Percentiles rank a stretch among this genome's conserved stretches.
Evolutionary conservation across 2,113 vertebrate species (phyloP).

Genomic region (Oncorhynchus keta): DNA sequence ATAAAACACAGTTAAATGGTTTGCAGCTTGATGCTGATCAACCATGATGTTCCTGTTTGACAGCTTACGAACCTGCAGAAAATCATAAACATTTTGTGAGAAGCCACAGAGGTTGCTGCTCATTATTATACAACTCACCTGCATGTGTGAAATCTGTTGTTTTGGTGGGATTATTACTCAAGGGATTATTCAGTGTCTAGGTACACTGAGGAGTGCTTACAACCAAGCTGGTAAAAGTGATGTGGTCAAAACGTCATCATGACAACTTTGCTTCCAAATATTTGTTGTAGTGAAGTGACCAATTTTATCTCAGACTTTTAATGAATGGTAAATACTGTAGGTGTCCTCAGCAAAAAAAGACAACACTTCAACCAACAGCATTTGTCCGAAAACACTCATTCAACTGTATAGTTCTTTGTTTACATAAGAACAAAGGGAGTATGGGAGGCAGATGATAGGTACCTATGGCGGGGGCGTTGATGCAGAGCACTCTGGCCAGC

Average conservation of each 20-base stretch:
- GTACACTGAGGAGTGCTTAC: constrained; percentile 37
- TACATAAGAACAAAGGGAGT: no score
- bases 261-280: background rate
- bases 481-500: constrained; percentile 92
- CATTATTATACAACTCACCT: constrained; percentile 20
- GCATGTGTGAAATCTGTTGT: constrained; percentile 19
- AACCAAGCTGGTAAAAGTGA: background rate
- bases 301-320: background rate
- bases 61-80: constrained; percentile 67
- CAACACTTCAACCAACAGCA: no score
- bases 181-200: constrained; percentile 25
- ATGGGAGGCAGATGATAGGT: constrained; percentile 31
- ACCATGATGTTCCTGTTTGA: constrained; percentile 75
- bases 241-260: background rate
- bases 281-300: background rate
- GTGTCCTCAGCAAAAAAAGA: background rate
- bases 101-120: constrained; percentile 25
- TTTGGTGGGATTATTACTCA: background rate
- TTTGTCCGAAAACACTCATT: no score
- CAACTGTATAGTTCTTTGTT: background rate
- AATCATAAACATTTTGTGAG: constrained; percentile 66
- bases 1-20: constrained; percentile 71
- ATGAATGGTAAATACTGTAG: no score
- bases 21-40: constrained; percentile 74
- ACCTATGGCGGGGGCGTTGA: constrained; percentile 97